Conservation (phyloP, 2,888 invertebrate genomes). For the Platycheirus albimanus region DNA sequence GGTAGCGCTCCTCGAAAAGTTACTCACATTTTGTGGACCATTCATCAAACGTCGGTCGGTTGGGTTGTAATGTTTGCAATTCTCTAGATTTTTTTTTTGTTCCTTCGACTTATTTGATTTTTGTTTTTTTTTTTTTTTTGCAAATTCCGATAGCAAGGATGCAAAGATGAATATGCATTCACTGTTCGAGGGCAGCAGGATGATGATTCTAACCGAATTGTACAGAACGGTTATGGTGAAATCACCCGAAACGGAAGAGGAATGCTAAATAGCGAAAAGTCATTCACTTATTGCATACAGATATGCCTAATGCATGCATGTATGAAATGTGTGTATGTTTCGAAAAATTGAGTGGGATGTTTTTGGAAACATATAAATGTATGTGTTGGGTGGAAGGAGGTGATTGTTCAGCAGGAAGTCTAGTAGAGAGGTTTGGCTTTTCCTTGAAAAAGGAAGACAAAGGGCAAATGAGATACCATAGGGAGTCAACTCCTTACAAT, state of each 20-base stretch:
- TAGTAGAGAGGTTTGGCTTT: too few relatives aligned
- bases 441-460: too few relatives aligned
- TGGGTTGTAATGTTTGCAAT: conserved; percentile 15
- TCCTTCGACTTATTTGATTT: not conserved
- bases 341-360: too few relatives aligned
- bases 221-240: not conserved
- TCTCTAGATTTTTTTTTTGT: conserved; percentile 3
- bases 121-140: not conserved
- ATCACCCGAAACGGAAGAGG: conserved; percentile 37
- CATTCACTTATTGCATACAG: not conserved
- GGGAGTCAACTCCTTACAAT: too few relatives aligned
- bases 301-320: too few relatives aligned
- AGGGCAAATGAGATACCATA: too few relatives aligned
- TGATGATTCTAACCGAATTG: not conserved
- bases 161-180: conserved; percentile 51
- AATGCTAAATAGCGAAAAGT: conserved; percentile 41
- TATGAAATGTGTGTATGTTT: too few relatives aligned
- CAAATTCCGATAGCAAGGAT: conserved; percentile 46
- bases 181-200: conserved; percentile 26
- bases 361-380: too few relatives aligned
- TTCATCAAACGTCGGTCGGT: conserved; percentile 47
- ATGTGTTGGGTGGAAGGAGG: too few relatives aligned
- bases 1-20: conserved; percentile 17
- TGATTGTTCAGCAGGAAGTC: too few relatives aligned
- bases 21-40: conserved; percentile 37